phyloP scores from a whole-genome alignment of 2,888 invertebrate species.

The Epistrophella euchroma region DNA sequence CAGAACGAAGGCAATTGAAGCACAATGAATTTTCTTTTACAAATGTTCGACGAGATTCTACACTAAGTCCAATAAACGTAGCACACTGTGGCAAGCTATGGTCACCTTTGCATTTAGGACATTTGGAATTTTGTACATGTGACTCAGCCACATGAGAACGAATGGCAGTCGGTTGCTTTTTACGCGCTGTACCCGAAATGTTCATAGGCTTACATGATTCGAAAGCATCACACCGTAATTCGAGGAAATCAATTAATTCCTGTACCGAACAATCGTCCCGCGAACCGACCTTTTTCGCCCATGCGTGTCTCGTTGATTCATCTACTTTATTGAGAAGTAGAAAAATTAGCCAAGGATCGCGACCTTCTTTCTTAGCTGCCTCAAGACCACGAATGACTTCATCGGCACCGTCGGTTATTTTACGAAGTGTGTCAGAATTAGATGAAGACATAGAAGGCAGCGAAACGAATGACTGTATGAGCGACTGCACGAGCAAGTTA shows the following conservation, averaged over 20 bases:
- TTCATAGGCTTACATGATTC: conserved; percentile 26
- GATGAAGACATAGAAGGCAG: conserved; percentile 25
- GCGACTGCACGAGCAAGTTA: conserved; percentile 48
- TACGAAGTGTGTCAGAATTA: conserved; percentile 1
- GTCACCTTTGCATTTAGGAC: conserved; percentile 1
- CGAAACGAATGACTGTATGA: conserved; percentile 53
- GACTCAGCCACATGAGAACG: not conserved
- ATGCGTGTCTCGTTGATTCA: not conserved
- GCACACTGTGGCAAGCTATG: not conserved
- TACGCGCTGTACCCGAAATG: not conserved
- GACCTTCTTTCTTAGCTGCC: not conserved
- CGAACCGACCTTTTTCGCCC: not conserved
- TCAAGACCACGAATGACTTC: not conserved
- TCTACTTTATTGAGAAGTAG: not conserved
- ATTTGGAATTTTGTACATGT: not conserved
- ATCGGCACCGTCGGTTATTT: conserved; percentile 4
- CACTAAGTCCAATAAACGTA: not conserved
- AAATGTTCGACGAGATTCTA: conserved; percentile 12
- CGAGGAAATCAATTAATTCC: conserved; percentile 31
- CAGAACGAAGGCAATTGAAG: conserved; percentile 1
- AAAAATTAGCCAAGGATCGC: not conserved
- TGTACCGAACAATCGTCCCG: conserved; percentile 28
- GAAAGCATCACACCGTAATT: conserved; percentile 37
- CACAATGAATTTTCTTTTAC: conserved; percentile 6
- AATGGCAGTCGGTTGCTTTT: not conserved